Evolutionary conservation across 2,888 invertebrate species (phyloP).

Genomic region (Sminthurinus aureus): DNA sequence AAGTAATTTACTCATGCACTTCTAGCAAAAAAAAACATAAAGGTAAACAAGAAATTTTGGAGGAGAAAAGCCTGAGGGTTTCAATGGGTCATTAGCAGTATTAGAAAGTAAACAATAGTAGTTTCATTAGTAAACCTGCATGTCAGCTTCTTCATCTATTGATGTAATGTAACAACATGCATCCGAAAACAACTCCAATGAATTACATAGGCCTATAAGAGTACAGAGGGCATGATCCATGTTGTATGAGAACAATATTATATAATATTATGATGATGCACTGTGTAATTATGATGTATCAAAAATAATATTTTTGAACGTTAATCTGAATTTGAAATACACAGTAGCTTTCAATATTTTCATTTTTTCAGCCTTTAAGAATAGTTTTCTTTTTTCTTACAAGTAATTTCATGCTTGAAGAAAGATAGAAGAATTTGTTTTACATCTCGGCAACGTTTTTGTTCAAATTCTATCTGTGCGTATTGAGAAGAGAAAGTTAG

Average conservation of each 20-base stretch:
- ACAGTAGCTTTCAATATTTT: neutral
- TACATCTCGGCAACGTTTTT: constrained; percentile 36
- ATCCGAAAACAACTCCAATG: constrained; percentile 45
- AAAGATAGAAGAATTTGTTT: constrained; percentile 47
- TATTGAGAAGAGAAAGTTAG: neutral
- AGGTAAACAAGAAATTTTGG: too few relatives aligned
- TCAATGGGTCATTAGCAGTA: too few relatives aligned
- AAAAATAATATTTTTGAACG: neutral
- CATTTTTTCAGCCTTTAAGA: neutral
- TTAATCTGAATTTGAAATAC: neutral
- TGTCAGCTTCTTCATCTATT: constrained; percentile 49
- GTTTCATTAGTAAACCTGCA: constrained; percentile 29
- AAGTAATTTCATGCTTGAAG: constrained; percentile 46
- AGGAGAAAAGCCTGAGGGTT: too few relatives aligned
- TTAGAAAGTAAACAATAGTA: too few relatives aligned
- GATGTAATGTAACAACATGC: constrained; percentile 45
- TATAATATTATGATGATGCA: neutral
- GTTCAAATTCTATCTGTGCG: neutral
- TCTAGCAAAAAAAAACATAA: too few relatives aligned
- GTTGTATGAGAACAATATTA: neutral
- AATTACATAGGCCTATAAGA: constrained; percentile 37
- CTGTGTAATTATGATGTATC: neutral
- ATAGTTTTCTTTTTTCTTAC: neutral
- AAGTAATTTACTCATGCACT: too few relatives aligned
- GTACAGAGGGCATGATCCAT: neutral